Evolutionary conservation across 2,797 vertebrate species (phyloP).

Genomic region (Thunnus albacares): DNA sequence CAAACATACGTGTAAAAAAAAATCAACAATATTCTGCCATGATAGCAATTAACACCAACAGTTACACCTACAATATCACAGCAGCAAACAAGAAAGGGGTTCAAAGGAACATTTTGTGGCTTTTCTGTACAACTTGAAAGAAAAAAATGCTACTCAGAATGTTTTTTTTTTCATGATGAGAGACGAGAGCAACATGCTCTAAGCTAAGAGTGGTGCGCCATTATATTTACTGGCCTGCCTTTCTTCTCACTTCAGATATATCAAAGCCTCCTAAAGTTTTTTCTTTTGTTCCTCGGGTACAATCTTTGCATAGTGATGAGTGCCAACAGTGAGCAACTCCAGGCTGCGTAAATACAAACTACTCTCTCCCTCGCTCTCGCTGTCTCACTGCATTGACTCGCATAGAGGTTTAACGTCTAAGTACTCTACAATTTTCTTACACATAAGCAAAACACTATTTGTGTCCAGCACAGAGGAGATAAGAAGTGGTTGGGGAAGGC

Average conservation of each 20-base stretch:
- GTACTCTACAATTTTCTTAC: constrained; percentile 27
- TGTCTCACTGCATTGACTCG: background rate
- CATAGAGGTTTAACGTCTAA: constrained; percentile 8
- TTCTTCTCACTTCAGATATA: constrained; percentile 57
- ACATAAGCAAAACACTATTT: constrained; percentile 7
- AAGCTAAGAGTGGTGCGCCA: constrained; percentile 21
- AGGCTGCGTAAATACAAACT: constrained; percentile 23
- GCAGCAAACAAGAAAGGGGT: constrained; percentile 29
- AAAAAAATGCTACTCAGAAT: background rate
- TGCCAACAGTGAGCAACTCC: constrained; percentile 29
- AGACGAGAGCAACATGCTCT: constrained; percentile 25
- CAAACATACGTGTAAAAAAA: background rate
- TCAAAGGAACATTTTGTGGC: constrained; percentile 19
- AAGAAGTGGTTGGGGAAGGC: constrained; percentile 3
- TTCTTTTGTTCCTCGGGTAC: constrained; percentile 39
- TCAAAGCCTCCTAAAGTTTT: constrained; percentile 65
- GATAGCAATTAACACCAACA: constrained; percentile 12
- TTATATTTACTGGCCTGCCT: constrained; percentile 48
- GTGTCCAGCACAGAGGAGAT: constrained; percentile 1
- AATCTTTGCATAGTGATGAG: constrained; percentile 62
- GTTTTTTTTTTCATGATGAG: constrained; percentile 18
- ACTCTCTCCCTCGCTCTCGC: background rate
- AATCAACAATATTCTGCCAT: background rate
- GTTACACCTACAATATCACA: background rate
- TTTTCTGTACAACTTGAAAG: constrained; percentile 14